These are phyloP conservation scores for Pseudois nayaur DNA, from an alignment of 2,113 vertebrate genomes.

Conservation along the genomic window DNA sequence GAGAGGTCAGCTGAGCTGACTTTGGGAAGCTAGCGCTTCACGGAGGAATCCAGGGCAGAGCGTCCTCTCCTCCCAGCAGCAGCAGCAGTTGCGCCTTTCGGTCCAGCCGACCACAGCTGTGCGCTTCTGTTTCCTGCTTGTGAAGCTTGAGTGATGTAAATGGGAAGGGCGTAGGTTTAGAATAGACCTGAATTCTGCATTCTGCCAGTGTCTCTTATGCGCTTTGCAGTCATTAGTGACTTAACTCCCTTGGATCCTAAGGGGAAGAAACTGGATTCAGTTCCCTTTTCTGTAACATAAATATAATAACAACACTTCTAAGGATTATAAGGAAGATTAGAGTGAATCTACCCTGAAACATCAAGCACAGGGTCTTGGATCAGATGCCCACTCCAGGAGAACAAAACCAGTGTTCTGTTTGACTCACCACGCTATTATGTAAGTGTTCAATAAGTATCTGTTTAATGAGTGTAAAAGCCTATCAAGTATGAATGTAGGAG, in stretches of 20 bases:
- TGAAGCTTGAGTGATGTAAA: not conserved
- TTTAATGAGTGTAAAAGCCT: not conserved
- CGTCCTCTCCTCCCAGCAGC: not conserved
- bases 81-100: not conserved
- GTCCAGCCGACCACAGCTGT: not conserved
- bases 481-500: not conserved
- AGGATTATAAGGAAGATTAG: not conserved
- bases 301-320: not conserved
- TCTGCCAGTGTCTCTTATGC: not conserved
- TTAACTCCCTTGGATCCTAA: not conserved
- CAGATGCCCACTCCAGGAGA: not conserved
- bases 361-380: not conserved
- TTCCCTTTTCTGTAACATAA: not conserved
- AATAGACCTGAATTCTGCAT: not conserved
- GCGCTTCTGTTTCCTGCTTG: not conserved
- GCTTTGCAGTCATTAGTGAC: not conserved
- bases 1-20: not conserved
- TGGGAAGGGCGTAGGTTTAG: not conserved
- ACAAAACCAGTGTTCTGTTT: not conserved
- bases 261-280: too few species aligned
- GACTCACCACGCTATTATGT: not conserved
- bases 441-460: not conserved
- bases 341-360: not conserved
- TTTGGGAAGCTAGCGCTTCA: not conserved
- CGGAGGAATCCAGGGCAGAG: too few species aligned